Base-by-base conservation (phyloP, 2,113 vertebrate genomes). In the Uria aalge region DNA sequence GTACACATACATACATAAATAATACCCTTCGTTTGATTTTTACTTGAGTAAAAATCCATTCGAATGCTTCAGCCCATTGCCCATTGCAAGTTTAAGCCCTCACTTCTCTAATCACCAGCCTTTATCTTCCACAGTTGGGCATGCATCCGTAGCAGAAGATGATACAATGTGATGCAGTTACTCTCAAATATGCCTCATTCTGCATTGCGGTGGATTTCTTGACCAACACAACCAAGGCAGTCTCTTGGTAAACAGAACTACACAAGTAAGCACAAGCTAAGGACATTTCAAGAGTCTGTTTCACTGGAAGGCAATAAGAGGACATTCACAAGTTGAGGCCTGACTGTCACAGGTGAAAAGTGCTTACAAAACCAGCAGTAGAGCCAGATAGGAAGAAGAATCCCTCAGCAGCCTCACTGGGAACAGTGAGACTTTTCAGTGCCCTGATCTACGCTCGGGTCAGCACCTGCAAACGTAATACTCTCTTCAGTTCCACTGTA, bases 41-140 rank as follows among this genome's bases (percentile, higher is more conserved):
- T 87, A 94, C 94, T 95, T 5, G 48, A 57, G 90, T 93, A 91
- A 97, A 97, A 98, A 96, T 94, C 95, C 81, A 85, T 85, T 96
- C 2, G 4, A 97, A 90, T 83, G 89, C 55, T 90, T 92, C 96
- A 97, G 90, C 56, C 81, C 94, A 83, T 22, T 88, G 85, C 89
- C 83, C 69, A 2, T 67, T 84, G 73, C 30, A 91, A 94, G 48
- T 75, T 96, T 93, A 94, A 96, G 87, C 93, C 94, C 92, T 96
- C 79, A 47, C 79, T 95, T 87, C 92, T 89, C 91, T 97, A 87
- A 92, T 91, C 88, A 94, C 77, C 91, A 95, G 84, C 72, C 93
- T 93, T 85, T 82, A 67, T 96, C 69, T 95, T 91, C 85, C 91
- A 69, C 14, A 16, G 67, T 32, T 86, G 84, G 90, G 93, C 79